Evolutionary conservation across 2,113 vertebrate genomes (phyloP).

Genomic region (Callipepla squamata): DNA sequence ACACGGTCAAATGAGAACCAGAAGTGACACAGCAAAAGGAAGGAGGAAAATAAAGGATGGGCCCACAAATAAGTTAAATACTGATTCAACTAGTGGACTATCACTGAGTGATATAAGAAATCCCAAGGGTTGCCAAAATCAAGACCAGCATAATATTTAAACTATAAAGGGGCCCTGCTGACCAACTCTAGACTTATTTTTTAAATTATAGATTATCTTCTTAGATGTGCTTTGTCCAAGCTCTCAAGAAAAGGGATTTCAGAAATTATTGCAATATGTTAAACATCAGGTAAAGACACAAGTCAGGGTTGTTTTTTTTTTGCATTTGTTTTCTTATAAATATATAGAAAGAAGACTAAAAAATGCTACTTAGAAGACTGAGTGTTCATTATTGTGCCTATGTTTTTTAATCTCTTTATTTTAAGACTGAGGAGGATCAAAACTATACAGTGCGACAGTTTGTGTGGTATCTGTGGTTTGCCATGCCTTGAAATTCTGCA

Average conservation of each 20-base stretch:
- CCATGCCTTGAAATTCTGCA: neutral
- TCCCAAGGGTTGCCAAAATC: slow-evolving; percentile 37
- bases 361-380: neutral
- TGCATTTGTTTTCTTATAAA: neutral
- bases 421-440: neutral
- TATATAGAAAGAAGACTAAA: neutral
- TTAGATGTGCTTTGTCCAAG: slow-evolving; percentile 35
- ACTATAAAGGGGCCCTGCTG: slow-evolving; percentile 41
- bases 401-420: neutral
- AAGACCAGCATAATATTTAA: slow-evolving; percentile 49
- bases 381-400: neutral
- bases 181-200: slow-evolving; percentile 51
- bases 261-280: neutral
- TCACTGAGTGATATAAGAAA: slow-evolving; percentile 34
- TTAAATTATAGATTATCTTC: slow-evolving; percentile 59
- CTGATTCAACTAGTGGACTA: slow-evolving; percentile 9
- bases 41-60: neutral
- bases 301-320: neutral
- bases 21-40: neutral
- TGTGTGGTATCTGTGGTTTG: neutral
- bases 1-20: slow-evolving; percentile 58
- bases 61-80: neutral
- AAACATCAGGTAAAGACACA: neutral
- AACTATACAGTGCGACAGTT: neutral
- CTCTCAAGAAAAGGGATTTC: slow-evolving; percentile 16